Evolutionary conservation across 2,888 invertebrate species (phyloP).

Genomic region (Gandaritis pyraliata): DNA sequence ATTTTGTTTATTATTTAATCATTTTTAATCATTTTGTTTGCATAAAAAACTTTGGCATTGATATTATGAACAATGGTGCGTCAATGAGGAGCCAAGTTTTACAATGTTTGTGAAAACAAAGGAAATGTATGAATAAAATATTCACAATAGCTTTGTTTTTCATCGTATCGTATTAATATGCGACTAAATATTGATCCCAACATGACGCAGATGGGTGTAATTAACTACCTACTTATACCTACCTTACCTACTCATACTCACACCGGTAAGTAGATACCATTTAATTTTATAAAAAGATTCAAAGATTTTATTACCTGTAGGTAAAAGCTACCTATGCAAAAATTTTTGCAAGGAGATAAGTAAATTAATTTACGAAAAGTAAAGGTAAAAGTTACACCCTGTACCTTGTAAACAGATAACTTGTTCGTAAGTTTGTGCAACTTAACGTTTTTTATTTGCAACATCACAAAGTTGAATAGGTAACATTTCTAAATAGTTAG

Average conservation of each 20-base stretch:
- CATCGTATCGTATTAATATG: not conserved
- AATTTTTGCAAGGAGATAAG: too few species aligned
- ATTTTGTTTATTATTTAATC: too few species aligned
- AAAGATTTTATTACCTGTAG: too few species aligned
- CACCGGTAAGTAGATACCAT: too few species aligned
- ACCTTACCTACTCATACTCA: too few species aligned
- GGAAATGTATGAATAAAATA: conserved; percentile 17
- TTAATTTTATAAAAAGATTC: too few species aligned
- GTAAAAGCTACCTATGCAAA: too few species aligned
- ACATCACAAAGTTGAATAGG: conserved; percentile 20
- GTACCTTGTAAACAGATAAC: too few species aligned
- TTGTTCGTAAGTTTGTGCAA: too few species aligned
- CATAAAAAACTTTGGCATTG: not conserved
- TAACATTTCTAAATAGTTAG: not conserved
- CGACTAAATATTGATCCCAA: not conserved
- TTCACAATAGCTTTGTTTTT: conserved; percentile 11
- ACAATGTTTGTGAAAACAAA: conserved; percentile 21
- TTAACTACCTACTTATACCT: conserved; percentile 1
- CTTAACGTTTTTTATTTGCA: conserved; percentile 15
- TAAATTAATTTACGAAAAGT: too few species aligned
- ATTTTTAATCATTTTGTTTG: not conserved
- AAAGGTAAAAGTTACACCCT: too few species aligned
- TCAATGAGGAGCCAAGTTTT: conserved; percentile 8
- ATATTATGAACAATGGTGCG: not conserved
- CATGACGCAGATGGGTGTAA: not conserved